phyloP scores from a whole-genome alignment of 2,797 vertebrate genomes.

The Buphagus erythrorhynchus region DNA sequence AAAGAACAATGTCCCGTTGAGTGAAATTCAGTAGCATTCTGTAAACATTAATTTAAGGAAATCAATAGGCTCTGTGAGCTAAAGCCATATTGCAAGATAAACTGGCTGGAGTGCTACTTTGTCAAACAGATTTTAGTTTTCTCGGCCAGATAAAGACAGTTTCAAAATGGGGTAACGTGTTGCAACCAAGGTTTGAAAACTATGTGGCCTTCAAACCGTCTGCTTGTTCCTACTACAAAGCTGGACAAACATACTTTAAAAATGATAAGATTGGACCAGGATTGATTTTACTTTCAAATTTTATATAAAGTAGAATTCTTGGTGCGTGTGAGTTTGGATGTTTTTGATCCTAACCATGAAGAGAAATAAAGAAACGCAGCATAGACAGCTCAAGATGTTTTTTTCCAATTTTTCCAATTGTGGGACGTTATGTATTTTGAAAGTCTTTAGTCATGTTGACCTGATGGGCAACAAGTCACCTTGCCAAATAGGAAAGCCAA shows the following conservation, averaged over 20 bases:
- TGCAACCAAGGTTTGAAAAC: slow-evolving; percentile 88
- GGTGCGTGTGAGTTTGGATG: not conserved
- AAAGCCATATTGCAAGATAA: slow-evolving; percentile 91
- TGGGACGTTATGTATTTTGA: not conserved
- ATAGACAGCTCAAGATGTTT: not conserved
- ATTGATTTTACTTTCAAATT: slow-evolving; percentile 78
- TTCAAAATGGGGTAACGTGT: slow-evolving; percentile 85
- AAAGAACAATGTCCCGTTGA: slow-evolving; percentile 84
- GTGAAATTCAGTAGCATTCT: slow-evolving; percentile 83
- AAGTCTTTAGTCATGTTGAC: slow-evolving; percentile 73
- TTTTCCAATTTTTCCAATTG: not conserved
- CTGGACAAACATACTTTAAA: slow-evolving; percentile 90
- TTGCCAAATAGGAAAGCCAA: slow-evolving; percentile 74
- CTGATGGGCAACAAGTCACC: slow-evolving; percentile 49
- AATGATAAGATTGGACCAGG: slow-evolving; percentile 86
- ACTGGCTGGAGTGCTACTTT: slow-evolving; percentile 91
- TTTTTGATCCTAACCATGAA: slow-evolving; percentile 11
- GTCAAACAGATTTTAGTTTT: slow-evolving; percentile 96
- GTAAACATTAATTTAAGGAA: slow-evolving; percentile 90
- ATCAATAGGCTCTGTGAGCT: slow-evolving; percentile 95
- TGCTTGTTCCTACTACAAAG: slow-evolving; percentile 83
- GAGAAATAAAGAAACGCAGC: not conserved
- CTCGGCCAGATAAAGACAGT: slow-evolving; percentile 87
- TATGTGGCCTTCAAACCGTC: slow-evolving; percentile 80
- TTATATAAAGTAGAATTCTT: slow-evolving; percentile 70